phyloP scores from a whole-genome alignment of 2,797 vertebrate genomes.

The Falco rusticolus region DNA sequence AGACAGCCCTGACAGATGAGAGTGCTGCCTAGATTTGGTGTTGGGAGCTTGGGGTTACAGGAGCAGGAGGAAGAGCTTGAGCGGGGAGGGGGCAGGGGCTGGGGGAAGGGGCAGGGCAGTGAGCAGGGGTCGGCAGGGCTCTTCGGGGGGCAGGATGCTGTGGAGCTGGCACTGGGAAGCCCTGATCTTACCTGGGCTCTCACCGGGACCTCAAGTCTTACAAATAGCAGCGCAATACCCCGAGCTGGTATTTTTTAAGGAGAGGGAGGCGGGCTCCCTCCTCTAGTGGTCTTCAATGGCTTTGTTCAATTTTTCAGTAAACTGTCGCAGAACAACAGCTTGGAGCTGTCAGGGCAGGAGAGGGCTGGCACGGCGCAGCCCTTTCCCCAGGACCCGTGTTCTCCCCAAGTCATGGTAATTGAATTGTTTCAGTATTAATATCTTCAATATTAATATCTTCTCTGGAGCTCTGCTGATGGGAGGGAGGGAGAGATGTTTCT shows the following conservation, averaged over 20 bases:
- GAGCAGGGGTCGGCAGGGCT: background rate
- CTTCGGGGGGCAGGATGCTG: background rate
- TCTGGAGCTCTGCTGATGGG: conserved; percentile 41
- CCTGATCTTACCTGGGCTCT: fast-evolving
- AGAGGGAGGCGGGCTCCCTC: background rate
- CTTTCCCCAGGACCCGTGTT: conserved; percentile 1
- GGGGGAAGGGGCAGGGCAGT: background rate
- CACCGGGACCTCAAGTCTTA: background rate
- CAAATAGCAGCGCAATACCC: background rate
- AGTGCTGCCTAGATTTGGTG: fast-evolving
- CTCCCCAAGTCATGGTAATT: conserved; percentile 17
- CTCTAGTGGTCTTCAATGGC: background rate
- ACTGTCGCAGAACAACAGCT: background rate
- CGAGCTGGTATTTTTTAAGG: background rate
- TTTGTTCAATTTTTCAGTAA: background rate
- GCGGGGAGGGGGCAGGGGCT: background rate
- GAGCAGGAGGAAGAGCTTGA: background rate
- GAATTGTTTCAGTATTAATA: conserved; percentile 64
- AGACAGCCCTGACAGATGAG: background rate
- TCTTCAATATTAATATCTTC: conserved; percentile 48
- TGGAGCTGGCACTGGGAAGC: background rate
- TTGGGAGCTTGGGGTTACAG: background rate
- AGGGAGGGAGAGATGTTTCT: conserved; percentile 34
- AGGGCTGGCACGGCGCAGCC: background rate
- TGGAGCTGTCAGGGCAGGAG: background rate